phyloP scores from a whole-genome alignment of 2,888 invertebrate genomes.

The Drosophila hamatofila region DNA sequence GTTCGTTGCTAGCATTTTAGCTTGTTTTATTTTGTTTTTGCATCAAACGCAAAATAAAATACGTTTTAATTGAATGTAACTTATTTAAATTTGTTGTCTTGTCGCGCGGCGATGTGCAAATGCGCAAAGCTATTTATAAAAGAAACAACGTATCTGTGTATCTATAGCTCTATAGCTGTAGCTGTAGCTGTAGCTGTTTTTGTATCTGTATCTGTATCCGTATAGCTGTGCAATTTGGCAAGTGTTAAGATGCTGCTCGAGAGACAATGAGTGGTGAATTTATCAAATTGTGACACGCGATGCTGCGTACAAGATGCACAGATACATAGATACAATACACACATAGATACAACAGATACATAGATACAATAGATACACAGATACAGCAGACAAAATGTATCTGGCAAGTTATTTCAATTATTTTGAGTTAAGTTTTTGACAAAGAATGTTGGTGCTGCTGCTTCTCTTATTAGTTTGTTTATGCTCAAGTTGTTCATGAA shows the following conservation, averaged over 20 bases:
- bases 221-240: constrained; percentile 53
- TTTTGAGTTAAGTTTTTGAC: constrained; percentile 55
- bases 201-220: constrained; percentile 27
- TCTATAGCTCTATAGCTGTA: constrained; percentile 11
- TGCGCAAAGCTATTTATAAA: constrained; percentile 70
- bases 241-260: constrained; percentile 44
- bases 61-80: constrained; percentile 73
- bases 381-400: constrained; percentile 40
- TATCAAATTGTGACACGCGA: constrained; percentile 76
- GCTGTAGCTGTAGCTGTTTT: neutral
- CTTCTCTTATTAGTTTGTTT: constrained; percentile 44
- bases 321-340: constrained; percentile 21
- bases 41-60: constrained; percentile 69
- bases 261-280: constrained; percentile 67
- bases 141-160: constrained; percentile 23
- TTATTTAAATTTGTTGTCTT: constrained; percentile 41
- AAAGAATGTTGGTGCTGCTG: constrained; percentile 45
- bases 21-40: constrained; percentile 47
- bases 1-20: neutral
- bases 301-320: constrained; percentile 23
- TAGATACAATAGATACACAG: neutral
- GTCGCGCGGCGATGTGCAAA: constrained; percentile 45
- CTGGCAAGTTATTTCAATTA: constrained; percentile 69
- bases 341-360: constrained; percentile 22
- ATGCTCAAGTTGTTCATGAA: constrained; percentile 66